phyloP scores from a whole-genome alignment of 1,140 invertebrate genomes.

The Lordiphosa stackelbergi region DNA sequence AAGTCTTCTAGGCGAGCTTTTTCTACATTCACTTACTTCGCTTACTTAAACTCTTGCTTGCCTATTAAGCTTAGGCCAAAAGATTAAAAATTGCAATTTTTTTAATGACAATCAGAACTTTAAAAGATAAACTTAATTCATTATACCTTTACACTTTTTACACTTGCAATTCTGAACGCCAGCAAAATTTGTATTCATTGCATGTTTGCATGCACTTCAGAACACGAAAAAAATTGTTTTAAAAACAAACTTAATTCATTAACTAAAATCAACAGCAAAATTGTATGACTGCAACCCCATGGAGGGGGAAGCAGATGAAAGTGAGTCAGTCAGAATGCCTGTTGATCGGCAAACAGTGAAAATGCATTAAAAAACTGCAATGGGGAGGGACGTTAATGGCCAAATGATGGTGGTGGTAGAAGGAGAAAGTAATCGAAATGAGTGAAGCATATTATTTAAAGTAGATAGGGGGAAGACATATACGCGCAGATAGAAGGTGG shows the following conservation, averaged over 20 bases:
- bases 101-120: no score
- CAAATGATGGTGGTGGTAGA: background rate
- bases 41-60: no score
- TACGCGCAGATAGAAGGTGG: no score
- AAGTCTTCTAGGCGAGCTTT: no score
- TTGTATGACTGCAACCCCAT: background rate
- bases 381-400: background rate
- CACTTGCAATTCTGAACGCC: background rate
- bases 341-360: constrained; percentile 26
- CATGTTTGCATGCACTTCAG: constrained; percentile 47
- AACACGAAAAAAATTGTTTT: constrained; percentile 20
- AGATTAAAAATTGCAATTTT: no score
- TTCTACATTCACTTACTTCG: no score
- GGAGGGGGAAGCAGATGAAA: no score
- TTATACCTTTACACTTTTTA: constrained; percentile 1
- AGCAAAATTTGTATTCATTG: constrained; percentile 13
- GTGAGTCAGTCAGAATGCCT: no score
- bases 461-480: no score
- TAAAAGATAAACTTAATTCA: no score
- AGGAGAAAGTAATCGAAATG: background rate
- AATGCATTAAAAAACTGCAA: constrained; percentile 50
- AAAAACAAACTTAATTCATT: constrained; percentile 60
- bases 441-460: no score
- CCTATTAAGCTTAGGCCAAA: no score
- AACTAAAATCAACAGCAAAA: constrained; percentile 45